Base-by-base conservation (phyloP, 35 echinoderm and acorn worm genomes). In the Apostichopus parvimensis region DNA sequence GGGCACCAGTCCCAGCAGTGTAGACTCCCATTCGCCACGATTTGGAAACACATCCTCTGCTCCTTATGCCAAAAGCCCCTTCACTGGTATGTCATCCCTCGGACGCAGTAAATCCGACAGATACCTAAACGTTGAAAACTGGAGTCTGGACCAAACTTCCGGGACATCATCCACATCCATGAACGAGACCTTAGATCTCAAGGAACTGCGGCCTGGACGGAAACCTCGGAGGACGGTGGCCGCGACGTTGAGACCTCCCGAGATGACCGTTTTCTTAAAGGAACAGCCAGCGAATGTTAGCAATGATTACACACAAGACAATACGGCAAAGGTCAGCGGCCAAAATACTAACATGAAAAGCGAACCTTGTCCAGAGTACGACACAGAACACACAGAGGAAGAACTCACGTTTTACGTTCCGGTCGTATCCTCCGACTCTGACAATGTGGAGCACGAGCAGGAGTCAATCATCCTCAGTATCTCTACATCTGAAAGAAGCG, bases 41-140 rank as follows among this genome's bases (percentile, higher is more conserved):
- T 88, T 68, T 75, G 68, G 60, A 15, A 73, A 78, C 20, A 15
- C 45, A 60, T 56, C 28, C 17, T 79, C 77, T 1, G 52, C 26
- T 21, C 53, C 71, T 59, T 78, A 57, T 57, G 15, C 17, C 9
- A 60, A 57, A 15, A 58, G 73, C 55, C 61, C 60, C 14, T 9
- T 72, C 61, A 84, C 28, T 59, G 54, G 18, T 10, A 84, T 22
- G n/a, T 58, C 81, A 17, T 82, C 79, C 1, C 28, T 91, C 1
- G 61, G 89, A 26, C 34, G 72, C 23, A 91, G 89, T n/a, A 91
- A 79, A 68, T 91, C 89, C 7, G 89, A 91, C 55, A 66, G 89
- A 13, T 91, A 57, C 20, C 89, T 91, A 6, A 91, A 91, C n/a
- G 73, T 91, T 1, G 89, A 91, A 59, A 91, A 91, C 71, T 91